Base-by-base conservation (phyloP, 2,888 invertebrate genomes). In the Volucella inanis region DNA sequence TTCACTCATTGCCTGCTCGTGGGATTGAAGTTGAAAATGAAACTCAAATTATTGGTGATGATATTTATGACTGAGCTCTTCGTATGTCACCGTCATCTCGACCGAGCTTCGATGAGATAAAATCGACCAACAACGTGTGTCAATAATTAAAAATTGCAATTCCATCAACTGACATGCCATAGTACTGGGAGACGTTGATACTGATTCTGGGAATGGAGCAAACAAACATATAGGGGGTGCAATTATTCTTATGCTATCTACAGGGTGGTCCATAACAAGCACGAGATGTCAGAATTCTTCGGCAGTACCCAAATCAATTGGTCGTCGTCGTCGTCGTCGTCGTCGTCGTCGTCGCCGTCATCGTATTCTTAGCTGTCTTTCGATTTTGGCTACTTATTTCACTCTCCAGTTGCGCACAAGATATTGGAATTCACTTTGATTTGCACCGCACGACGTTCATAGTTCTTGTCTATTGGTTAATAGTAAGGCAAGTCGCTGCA, bases 391-490 rank as follows among this genome's bases (percentile, higher is more conserved):
- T 67, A 74, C 39, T 62, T 67, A 79, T 79, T 59, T 59, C 39
- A 38, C 41, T 45, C 57, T 64, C 68, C 41, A 71, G 59, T 64
- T 41, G 61, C 22, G 83, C 49, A 75, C 59, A 79, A 70, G 45
- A 55, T 67, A 67, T 75, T 80, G 84, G 84, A 85, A 85, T 80
- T 85, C 14, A 39, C 76, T 85, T 85, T 80, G 80, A 80, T 80
- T 85, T 62, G 22, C 41, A 61, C 84, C 84, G 84, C 76, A 68
- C 84, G 38, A 41, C 52, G 43, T 59, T 55, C 41, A 71, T 57
- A 72, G 61, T 59, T 76, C 59, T 76, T 62, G 62, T 31, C 31
- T 39, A 47, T 55, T 50, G 71, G 64, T 65, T 71, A 62, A 64
- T 52, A 50, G 68, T 14, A 14, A 12, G 50, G 61, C 10, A 49